Evolutionary conservation across 2,888 invertebrate genomes (phyloP).

Genomic region (Diaprepes abbreviatus): DNA sequence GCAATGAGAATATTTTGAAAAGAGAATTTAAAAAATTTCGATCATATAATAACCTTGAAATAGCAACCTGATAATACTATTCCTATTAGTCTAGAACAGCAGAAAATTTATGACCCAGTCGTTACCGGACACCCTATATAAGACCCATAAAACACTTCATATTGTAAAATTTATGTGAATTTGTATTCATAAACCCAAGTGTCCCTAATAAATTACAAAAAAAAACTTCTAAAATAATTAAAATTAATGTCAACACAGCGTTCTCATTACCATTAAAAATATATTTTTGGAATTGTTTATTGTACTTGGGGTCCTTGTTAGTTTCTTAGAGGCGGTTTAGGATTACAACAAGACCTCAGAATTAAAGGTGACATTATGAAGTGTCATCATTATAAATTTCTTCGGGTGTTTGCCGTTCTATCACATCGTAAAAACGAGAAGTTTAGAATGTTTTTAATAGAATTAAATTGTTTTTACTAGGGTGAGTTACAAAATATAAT

Average conservation of each 20-base stretch:
- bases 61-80: no score
- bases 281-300: conserved; percentile 2
- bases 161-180: not conserved
- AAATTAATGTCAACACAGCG: not conserved
- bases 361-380: not conserved
- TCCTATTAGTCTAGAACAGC: no score
- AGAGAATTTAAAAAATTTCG: no score
- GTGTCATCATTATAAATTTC: not conserved
- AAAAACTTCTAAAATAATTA: not conserved
- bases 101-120: no score
- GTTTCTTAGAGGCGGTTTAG: not conserved
- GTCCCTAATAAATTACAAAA: not conserved
- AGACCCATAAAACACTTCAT: no score
- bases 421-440: not conserved
- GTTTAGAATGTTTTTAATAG: not conserved
- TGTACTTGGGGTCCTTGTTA: not conserved
- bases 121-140: no score
- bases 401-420: not conserved
- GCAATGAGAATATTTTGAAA: no score
- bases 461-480: not conserved
- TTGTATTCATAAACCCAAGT: not conserved
- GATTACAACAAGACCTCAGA: not conserved
- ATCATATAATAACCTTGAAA: no score
- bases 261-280: not conserved
- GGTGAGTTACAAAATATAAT: no score